Percentiles rank a stretch among this genome's conserved stretches.
These are phyloP conservation scores for Ramphastos sulfuratus DNA, from an alignment of 2,113 vertebrate genomes.

Conservation along the genomic window DNA sequence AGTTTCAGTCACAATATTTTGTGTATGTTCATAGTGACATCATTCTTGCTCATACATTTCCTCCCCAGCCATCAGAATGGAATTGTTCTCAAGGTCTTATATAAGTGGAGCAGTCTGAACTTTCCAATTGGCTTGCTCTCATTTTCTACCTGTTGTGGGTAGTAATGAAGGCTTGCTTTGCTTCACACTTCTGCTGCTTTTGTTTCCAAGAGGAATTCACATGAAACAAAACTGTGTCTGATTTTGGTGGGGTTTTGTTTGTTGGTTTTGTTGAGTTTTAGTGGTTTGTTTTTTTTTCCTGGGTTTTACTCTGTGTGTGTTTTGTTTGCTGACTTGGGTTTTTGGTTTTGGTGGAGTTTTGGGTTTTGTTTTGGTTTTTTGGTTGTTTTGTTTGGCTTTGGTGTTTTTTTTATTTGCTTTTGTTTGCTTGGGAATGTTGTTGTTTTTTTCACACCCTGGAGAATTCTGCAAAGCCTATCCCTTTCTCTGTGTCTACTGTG, in stretches of 20 bases:
- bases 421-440: too few species aligned
- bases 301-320: too few species aligned
- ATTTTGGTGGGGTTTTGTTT: too few species aligned
- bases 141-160: slow-evolving; percentile 8
- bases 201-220: not conserved
- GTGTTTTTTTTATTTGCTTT: too few species aligned
- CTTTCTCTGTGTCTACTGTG: not conserved
- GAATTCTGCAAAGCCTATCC: not conserved
- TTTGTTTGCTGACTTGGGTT: too few species aligned
- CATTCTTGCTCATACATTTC: not conserved
- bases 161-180: not conserved
- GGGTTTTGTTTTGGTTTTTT: too few species aligned
- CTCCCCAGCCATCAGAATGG: not conserved
- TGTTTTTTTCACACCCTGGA: not conserved
- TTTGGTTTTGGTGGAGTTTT: too few species aligned
- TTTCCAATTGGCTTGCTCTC: not conserved
- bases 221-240: not conserved
- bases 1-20: slow-evolving; percentile 1
- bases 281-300: too few species aligned
- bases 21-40: not conserved
- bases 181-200: not conserved
- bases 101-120: not conserved
- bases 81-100: not conserved
- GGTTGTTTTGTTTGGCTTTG: too few species aligned
- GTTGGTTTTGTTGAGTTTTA: too few species aligned